Evolutionary conservation across 2,797 vertebrate species (phyloP).

Genomic region (Lophura swinhoii): DNA sequence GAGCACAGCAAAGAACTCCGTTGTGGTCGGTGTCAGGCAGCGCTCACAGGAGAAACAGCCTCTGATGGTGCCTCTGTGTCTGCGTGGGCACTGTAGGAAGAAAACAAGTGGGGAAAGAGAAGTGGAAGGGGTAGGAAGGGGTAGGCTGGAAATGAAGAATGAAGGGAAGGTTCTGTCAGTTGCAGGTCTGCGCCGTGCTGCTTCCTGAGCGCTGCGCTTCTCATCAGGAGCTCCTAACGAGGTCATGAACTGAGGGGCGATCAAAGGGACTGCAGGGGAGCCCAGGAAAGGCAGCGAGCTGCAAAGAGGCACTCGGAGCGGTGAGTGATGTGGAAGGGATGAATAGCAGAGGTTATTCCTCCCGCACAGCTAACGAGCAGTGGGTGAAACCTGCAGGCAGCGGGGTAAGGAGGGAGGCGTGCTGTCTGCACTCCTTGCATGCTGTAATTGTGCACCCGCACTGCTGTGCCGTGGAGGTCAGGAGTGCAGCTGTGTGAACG

Average conservation of each 20-base stretch:
- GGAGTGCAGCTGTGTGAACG: accelerated
- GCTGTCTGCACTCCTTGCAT: not conserved
- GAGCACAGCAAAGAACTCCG: not conserved
- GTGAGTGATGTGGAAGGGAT: not conserved
- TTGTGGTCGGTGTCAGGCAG: not conserved
- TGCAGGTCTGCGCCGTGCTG: not conserved
- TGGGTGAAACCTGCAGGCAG: not conserved
- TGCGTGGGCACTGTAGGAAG: not conserved
- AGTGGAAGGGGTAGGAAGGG: not conserved
- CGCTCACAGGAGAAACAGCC: not conserved
- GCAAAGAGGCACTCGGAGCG: not conserved
- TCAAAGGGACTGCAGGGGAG: not conserved
- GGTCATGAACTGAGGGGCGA: not conserved
- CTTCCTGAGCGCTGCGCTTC: not conserved
- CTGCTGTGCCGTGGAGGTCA: not conserved
- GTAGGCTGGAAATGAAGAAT: not conserved
- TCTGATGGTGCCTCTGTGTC: not conserved
- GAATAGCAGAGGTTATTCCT: not conserved
- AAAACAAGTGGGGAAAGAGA: not conserved
- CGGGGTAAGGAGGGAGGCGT: not conserved
- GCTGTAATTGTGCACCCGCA: not conserved
- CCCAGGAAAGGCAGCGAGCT: not conserved
- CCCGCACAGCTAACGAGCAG: not conserved
- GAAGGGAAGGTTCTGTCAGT: not conserved
- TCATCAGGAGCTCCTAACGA: not conserved